Conservation (phyloP, 2,888 invertebrate species). For the Bellardia bayeri region DNA sequence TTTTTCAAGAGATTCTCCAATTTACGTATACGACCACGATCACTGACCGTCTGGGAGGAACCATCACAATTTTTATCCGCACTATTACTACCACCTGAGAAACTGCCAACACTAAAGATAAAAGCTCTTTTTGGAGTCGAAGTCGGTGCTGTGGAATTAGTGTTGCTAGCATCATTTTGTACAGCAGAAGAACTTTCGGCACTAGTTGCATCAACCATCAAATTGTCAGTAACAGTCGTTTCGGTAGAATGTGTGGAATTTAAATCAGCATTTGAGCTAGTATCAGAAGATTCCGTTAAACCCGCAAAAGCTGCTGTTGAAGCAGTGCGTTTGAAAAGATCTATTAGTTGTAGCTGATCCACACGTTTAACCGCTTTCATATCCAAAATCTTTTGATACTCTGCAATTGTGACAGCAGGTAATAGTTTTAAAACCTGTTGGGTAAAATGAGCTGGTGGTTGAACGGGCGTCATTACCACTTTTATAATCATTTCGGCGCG, state of each 20-base stretch:
- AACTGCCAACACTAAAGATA: slow-evolving; percentile 82
- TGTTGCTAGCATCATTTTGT: slow-evolving; percentile 15
- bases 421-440: slow-evolving; percentile 95
- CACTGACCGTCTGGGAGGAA: slow-evolving; percentile 77
- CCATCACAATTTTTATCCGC: slow-evolving; percentile 79
- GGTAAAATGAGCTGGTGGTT: slow-evolving; percentile 91
- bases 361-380: slow-evolving; percentile 93
- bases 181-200: slow-evolving; percentile 38
- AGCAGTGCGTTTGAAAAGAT: slow-evolving; percentile 86
- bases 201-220: slow-evolving; percentile 62
- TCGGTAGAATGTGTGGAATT: slow-evolving; percentile 33
- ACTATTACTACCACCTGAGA: slow-evolving; percentile 77
- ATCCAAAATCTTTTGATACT: slow-evolving; percentile 97
- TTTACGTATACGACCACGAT: slow-evolving; percentile 85
- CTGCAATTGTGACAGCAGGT: slow-evolving; percentile 94
- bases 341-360: slow-evolving; percentile 86
- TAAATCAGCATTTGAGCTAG: slow-evolving; percentile 37
- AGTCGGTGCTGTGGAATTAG: slow-evolving; percentile 67
- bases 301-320: slow-evolving; percentile 78
- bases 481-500: slow-evolving; percentile 99
- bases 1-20: slow-evolving; percentile 86
- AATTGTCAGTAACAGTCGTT: slow-evolving; percentile 49
- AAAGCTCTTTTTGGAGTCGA: slow-evolving; percentile 82
- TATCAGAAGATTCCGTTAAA: slow-evolving; percentile 47
- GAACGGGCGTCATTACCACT: slow-evolving; percentile 96